Conservation (phyloP, 2,113 vertebrate species). For the Epinephelus lanceolatus region DNA sequence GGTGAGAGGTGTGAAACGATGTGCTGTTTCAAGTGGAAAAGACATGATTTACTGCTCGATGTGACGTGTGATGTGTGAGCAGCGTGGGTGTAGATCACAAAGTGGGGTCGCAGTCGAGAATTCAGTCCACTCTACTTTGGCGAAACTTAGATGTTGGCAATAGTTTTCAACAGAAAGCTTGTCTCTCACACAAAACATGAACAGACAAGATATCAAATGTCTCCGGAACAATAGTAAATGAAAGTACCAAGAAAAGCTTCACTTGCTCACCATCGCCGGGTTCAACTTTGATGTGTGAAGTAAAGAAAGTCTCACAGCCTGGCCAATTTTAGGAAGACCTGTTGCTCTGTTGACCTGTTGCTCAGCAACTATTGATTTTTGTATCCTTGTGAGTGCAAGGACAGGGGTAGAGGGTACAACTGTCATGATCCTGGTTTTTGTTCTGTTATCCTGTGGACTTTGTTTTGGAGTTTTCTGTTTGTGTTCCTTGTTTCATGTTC, state of each 20-base stretch:
- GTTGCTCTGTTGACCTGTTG: not conserved
- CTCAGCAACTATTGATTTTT: conserved; percentile 17
- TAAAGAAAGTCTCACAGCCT: not conserved
- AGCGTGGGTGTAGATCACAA: conserved; percentile 14
- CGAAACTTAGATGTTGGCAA: not conserved
- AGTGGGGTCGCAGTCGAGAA: conserved; percentile 11
- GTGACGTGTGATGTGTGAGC: conserved; percentile 21
- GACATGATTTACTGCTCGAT: conserved; percentile 44
- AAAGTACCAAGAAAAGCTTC: not conserved
- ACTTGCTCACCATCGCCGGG: not conserved
- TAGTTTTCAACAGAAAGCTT: not conserved
- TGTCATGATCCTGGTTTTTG: too few species aligned
- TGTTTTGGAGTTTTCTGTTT: too few species aligned
- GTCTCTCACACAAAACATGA: not conserved
- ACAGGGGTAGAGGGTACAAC: not conserved
- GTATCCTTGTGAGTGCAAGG: too few species aligned
- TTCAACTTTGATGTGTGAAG: conserved; percentile 1
- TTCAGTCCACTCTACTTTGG: not conserved
- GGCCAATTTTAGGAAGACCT: not conserved
- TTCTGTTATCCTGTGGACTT: too few species aligned
- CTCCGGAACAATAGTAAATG: not conserved
- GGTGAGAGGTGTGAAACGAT: conserved; percentile 48
- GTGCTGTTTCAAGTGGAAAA: conserved; percentile 61
- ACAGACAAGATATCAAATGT: not conserved
- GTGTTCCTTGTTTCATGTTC: too few species aligned